Percentiles rank a stretch among this genome's conserved stretches.
Evolutionary conservation across 2,888 invertebrate genomes (phyloP).

Genomic region (Lithophane leautieri): DNA sequence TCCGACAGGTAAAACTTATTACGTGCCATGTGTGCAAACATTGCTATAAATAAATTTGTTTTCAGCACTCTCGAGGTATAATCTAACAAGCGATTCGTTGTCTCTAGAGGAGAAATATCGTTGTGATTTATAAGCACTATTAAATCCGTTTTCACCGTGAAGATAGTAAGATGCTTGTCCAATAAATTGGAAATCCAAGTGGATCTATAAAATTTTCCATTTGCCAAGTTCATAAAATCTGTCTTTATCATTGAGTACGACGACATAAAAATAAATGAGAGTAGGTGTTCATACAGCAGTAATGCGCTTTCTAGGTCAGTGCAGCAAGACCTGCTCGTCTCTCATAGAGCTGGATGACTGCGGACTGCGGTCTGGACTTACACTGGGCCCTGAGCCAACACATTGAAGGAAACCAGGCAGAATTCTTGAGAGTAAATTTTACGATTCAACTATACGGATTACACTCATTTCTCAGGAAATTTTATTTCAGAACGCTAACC

Average conservation of each 20-base stretch:
- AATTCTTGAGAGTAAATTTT: constrained; percentile 63
- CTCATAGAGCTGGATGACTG: constrained; percentile 74
- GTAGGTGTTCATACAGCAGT: constrained; percentile 66
- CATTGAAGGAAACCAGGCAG: constrained; percentile 71
- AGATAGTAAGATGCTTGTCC: constrained; percentile 49
- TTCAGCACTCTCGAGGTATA: constrained; percentile 39
- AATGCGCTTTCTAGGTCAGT: constrained; percentile 78
- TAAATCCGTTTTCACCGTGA: constrained; percentile 58
- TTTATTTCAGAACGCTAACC: constrained; percentile 41
- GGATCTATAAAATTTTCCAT: constrained; percentile 71
- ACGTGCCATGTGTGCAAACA: constrained; percentile 65
- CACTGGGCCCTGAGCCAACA: constrained; percentile 79
- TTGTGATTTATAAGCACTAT: constrained; percentile 51
- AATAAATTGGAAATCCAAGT: constrained; percentile 69
- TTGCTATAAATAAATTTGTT: constrained; percentile 53
- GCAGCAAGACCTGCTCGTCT: constrained; percentile 73
- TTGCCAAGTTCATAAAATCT: constrained; percentile 71
- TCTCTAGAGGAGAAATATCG: constrained; percentile 43
- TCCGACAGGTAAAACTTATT: constrained; percentile 71
- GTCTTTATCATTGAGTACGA: constrained; percentile 68
- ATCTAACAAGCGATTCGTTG: constrained; percentile 50
- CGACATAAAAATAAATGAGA: constrained; percentile 51
- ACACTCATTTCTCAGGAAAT: constrained; percentile 29
- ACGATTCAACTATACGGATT: constrained; percentile 60
- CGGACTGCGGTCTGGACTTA: constrained; percentile 71